Conservation (phyloP, 2,113 vertebrate species). For the Daubentonia madagascariensis region DNA sequence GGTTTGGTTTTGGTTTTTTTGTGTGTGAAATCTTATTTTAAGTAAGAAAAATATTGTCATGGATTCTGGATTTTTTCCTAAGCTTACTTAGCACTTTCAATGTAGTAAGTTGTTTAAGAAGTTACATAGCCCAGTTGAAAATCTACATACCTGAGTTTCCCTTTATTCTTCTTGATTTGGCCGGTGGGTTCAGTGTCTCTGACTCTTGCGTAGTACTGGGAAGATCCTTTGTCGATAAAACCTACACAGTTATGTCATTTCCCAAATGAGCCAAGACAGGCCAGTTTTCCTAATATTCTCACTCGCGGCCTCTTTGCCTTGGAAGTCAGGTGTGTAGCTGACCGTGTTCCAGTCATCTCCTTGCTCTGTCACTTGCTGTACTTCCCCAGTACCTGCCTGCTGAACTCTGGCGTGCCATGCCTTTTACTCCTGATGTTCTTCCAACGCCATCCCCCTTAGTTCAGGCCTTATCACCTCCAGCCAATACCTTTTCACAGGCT, state of each 20-base stretch:
- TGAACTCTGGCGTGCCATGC: background rate
- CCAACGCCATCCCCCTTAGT: background rate
- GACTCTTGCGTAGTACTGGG: background rate
- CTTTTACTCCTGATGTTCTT: background rate
- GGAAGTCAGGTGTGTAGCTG: background rate
- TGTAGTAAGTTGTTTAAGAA: background rate
- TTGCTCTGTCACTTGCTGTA: background rate
- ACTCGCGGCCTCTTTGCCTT: background rate
- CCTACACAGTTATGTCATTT: background rate
- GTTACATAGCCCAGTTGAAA: background rate
- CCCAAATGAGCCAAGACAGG: background rate
- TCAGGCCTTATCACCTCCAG: background rate
- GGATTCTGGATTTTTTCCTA: background rate
- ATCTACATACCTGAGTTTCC: background rate
- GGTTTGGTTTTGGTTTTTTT: background rate
- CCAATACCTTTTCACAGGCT: background rate
- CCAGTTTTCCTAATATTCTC: background rate
- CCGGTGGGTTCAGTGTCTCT: background rate
- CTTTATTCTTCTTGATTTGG: background rate
- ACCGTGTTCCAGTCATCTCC: rapidly evolving
- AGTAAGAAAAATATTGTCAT: background rate
- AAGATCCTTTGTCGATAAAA: background rate
- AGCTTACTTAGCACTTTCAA: background rate
- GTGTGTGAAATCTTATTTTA: background rate
- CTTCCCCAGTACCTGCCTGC: background rate